phyloP scores from a whole-genome alignment of 2,797 vertebrate species.

The Sparus aurata region DNA sequence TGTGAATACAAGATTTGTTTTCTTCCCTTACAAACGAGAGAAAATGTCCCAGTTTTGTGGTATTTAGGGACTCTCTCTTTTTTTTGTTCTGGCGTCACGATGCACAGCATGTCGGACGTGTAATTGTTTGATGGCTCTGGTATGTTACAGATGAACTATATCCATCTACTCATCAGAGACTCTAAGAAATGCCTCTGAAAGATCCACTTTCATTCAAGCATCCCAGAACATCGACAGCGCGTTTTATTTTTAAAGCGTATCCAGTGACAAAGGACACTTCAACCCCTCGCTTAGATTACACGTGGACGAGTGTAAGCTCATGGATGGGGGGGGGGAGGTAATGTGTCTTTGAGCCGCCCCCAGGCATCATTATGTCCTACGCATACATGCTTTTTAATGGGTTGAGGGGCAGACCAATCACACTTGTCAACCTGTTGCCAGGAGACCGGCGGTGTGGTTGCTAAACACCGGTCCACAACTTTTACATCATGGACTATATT shows the following conservation, averaged over 20 bases:
- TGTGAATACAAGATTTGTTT: constrained; percentile 22
- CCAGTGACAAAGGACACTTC: constrained; percentile 90
- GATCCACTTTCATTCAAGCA: constrained; percentile 84
- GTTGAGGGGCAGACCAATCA: constrained; percentile 88
- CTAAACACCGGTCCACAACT: constrained; percentile 91
- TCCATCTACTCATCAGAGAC: constrained; percentile 76
- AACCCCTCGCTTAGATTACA: constrained; percentile 91
- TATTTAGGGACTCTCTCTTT: constrained; percentile 10
- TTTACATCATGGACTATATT: constrained; percentile 98
- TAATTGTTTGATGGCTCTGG: constrained; percentile 70
- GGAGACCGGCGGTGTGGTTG: constrained; percentile 87
- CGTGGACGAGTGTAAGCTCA: constrained; percentile 86
- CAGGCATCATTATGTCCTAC: constrained; percentile 88
- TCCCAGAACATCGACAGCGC: constrained; percentile 79
- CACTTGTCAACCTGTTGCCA: constrained; percentile 82
- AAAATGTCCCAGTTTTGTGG: constrained; percentile 29
- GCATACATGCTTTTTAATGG: constrained; percentile 87
- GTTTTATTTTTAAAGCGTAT: constrained; percentile 95
- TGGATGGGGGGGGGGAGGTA: constrained; percentile 81
- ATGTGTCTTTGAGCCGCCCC: constrained; percentile 84
- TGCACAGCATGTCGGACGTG: constrained; percentile 43
- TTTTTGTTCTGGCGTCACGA: constrained; percentile 15
- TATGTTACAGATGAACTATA: constrained; percentile 69
- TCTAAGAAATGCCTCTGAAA: constrained; percentile 80
- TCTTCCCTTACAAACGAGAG: neutral